Evolutionary conservation across 64 coral and sea anemone genomes (phyloP).

Genomic region (Porites australiensis): DNA sequence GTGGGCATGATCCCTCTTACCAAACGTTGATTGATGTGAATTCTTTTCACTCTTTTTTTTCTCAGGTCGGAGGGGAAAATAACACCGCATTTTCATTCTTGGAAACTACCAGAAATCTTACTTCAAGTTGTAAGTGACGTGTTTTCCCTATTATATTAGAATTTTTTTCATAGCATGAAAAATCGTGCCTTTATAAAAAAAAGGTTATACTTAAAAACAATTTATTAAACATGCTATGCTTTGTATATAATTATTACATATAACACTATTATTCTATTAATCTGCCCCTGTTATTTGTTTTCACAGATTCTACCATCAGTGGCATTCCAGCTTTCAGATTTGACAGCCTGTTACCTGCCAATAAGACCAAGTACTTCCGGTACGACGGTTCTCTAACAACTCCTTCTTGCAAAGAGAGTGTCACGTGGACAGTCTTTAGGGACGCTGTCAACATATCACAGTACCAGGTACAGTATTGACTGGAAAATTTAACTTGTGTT

Average conservation of each 20-base stretch:
- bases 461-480: slow-evolving; percentile 43
- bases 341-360: slow-evolving; percentile 25
- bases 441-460: slow-evolving; percentile 43
- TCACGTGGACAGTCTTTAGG: slow-evolving; percentile 83
- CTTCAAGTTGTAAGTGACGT: neutral
- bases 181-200: too few relatives aligned
- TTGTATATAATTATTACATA: too few relatives aligned
- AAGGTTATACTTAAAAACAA: too few relatives aligned
- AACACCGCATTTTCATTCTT: slow-evolving; percentile 24
- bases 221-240: too few relatives aligned
- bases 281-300: neutral
- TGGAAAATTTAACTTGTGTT: too few relatives aligned
- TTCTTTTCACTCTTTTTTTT: neutral
- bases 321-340: slow-evolving; percentile 23
- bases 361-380: slow-evolving; percentile 69
- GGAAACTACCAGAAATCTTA: slow-evolving; percentile 23
- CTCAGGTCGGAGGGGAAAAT: slow-evolving; percentile 45
- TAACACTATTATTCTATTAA: too few relatives aligned
- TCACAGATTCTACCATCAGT: neutral
- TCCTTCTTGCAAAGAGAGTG: slow-evolving; percentile 62
- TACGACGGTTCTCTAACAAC: slow-evolving; percentile 80
- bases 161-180: neutral
- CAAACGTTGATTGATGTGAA: neutral
- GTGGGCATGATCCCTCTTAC: too few relatives aligned
- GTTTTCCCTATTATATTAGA: neutral